Evolutionary conservation across 1,140 invertebrate genomes (phyloP).

Genomic region (Metopolophium dirhodum): DNA sequence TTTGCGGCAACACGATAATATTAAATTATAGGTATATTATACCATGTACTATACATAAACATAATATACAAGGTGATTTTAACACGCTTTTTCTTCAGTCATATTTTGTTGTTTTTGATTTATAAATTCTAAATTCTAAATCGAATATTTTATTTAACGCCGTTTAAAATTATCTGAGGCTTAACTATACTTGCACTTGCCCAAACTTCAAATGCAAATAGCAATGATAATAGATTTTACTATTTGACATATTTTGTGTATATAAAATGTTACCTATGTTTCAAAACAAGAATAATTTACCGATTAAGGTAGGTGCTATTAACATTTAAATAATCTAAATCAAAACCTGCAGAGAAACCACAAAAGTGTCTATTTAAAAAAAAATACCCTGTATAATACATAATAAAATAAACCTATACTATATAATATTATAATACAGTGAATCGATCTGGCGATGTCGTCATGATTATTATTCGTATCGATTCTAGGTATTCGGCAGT

Average conservation of each 20-base stretch:
- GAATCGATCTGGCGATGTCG: not conserved
- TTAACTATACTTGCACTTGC: too few relatives aligned
- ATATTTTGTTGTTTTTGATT: not conserved
- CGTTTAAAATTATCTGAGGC: not conserved
- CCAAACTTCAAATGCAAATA: not conserved
- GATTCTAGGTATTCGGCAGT: conserved; percentile 38
- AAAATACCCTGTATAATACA: not conserved
- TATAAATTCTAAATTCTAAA: not conserved
- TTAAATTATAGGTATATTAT: not conserved
- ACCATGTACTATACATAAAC: not conserved
- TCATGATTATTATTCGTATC: not conserved
- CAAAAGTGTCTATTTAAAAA: too few relatives aligned
- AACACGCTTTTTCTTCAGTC: not conserved
- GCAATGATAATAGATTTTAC: too few relatives aligned
- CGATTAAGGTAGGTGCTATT: not conserved
- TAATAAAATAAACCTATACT: not conserved
- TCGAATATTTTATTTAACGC: not conserved
- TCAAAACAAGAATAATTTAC: not conserved
- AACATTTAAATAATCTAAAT: not conserved
- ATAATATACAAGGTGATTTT: not conserved
- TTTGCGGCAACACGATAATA: not conserved
- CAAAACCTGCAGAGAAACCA: not conserved
- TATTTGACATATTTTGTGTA: not conserved
- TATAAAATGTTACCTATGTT: not conserved
- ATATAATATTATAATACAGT: not conserved